Base-by-base conservation (phyloP, 2,113 vertebrate species). In the Ammodytes dubius region DNA sequence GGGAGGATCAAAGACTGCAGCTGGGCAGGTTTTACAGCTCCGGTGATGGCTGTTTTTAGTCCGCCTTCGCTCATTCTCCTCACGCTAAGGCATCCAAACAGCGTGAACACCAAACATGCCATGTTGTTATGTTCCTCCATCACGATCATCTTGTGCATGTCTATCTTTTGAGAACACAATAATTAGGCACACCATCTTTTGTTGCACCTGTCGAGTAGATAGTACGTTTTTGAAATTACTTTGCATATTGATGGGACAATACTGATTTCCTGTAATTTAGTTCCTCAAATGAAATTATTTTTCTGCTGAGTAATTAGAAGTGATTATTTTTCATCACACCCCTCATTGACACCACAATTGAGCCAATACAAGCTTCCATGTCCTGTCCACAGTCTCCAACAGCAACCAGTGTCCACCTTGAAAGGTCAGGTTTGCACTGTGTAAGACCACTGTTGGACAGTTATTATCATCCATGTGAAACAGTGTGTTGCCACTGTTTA, bases 1-100 rank as follows among this genome's bases (percentile, higher is more conserved):
- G 74, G 85, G 71, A 68, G 66, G 86, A 92, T 91, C 85, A 91
- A 79, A 88, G 61, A 82, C 77, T 87, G 82, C 88, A 91, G 89
- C 87, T 91, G 90, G 80, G 13, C 42, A 65, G 54, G 63, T 82
- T 92, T 94, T 92, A 87, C 45, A 57, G 84, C 74, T 50, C 78
- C 35, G 37, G 54, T 73, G 68, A 87, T 64, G 79, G n/a, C 83
- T 83, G 60, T 70, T 83, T 89, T 88, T 70, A 52, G 75, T 70
- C 76, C 8, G 1, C 70, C 50, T 68, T 71, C 74, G 15, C 52
- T 59, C 50, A 19, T 52, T 52, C 50, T 50, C n/a, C 45, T 80
- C 47, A 14, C 47, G 19, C 64, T 66, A 50, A 52, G 45, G 15
- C 70, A 76, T 83, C 70, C 70, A 53, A 68, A 68, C 53, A 58